phyloP scores from a whole-genome alignment of 2,888 invertebrate species.

The Monopis laevigella region DNA sequence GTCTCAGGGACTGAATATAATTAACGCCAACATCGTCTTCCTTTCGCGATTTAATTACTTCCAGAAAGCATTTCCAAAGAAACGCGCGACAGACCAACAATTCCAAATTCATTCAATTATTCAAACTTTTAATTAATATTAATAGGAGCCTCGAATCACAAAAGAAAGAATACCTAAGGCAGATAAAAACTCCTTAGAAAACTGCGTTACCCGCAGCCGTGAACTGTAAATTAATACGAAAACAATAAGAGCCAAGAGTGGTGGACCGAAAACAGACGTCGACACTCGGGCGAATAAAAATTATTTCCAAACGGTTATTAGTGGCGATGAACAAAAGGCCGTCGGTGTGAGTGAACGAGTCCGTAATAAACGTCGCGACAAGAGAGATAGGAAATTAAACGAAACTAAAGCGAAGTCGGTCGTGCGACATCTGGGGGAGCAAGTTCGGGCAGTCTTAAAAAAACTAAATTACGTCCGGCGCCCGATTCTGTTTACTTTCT shows the following conservation, averaged over 20 bases:
- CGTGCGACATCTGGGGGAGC: conserved; percentile 46
- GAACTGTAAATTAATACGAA: conserved; percentile 63
- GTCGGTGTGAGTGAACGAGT: conserved; percentile 37
- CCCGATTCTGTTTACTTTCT: conserved; percentile 46
- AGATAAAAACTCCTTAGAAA: conserved; percentile 64
- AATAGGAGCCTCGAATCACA: conserved; percentile 61
- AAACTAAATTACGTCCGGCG: conserved; percentile 48
- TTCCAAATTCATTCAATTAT: conserved; percentile 62
- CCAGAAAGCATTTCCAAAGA: conserved; percentile 47
- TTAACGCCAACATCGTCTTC: conserved; percentile 26
- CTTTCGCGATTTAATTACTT: conserved; percentile 56
- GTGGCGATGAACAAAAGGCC: conserved; percentile 44
- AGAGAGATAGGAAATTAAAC: conserved; percentile 61
- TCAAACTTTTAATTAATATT: conserved; percentile 68
- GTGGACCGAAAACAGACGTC: conserved; percentile 46
- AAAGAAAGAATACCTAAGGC: conserved; percentile 58
- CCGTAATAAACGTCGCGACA: conserved; percentile 56
- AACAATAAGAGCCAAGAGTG: conserved; percentile 52
- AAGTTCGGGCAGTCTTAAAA: conserved; percentile 41
- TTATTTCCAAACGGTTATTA: conserved; percentile 58
- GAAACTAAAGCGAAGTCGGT: conserved; percentile 56
- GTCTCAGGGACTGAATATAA: conserved; percentile 49
- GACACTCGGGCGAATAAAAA: conserved; percentile 36
- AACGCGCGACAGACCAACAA: conserved; percentile 54
- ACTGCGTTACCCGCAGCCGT: conserved; percentile 58